Percentiles rank a stretch among this genome's conserved stretches.
Conservation (phyloP, 2,888 invertebrate species). For the Acrobasis consociella region DNA sequence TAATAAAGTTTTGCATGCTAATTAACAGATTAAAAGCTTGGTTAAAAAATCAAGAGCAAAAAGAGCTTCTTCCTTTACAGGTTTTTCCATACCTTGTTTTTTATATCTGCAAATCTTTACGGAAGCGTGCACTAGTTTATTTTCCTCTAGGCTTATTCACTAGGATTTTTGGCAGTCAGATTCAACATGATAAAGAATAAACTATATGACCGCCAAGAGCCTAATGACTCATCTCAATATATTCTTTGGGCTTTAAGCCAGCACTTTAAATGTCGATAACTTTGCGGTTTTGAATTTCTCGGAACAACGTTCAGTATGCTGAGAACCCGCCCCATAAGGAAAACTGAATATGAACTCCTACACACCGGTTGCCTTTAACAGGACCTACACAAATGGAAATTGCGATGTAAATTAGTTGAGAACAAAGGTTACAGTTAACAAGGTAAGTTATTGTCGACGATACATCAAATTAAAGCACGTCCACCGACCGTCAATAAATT, state of each 20-base stretch:
- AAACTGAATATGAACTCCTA: slow-evolving; percentile 51
- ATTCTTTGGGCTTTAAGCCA: slow-evolving; percentile 33
- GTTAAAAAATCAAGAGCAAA: not conserved
- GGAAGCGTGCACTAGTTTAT: slow-evolving; percentile 13
- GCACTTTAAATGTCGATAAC: slow-evolving; percentile 24
- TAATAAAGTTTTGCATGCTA: no score
- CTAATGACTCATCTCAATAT: slow-evolving; percentile 43
- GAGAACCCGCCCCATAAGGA: slow-evolving; percentile 49
- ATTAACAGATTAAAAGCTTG: no score
- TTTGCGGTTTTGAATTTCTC: slow-evolving; percentile 34
- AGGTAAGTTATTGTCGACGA: slow-evolving; percentile 4
- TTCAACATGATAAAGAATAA: not conserved
- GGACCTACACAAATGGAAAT: slow-evolving; percentile 13
- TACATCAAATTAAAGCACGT: not conserved
- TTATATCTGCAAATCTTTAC: not conserved
- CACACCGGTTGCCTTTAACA: slow-evolving; percentile 31
- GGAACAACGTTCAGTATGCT: slow-evolving; percentile 34
- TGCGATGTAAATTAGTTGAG: slow-evolving; percentile 10
- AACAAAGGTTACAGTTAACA: slow-evolving; percentile 16
- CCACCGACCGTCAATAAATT: not conserved
- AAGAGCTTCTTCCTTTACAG: not conserved
- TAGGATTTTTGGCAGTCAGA: no score
- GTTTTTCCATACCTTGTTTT: not conserved
- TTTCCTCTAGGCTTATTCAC: not conserved
- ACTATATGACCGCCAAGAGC: not conserved